phyloP scores from a whole-genome alignment of 2,113 vertebrate species.

The Rhinopomastus cyanomelas region DNA sequence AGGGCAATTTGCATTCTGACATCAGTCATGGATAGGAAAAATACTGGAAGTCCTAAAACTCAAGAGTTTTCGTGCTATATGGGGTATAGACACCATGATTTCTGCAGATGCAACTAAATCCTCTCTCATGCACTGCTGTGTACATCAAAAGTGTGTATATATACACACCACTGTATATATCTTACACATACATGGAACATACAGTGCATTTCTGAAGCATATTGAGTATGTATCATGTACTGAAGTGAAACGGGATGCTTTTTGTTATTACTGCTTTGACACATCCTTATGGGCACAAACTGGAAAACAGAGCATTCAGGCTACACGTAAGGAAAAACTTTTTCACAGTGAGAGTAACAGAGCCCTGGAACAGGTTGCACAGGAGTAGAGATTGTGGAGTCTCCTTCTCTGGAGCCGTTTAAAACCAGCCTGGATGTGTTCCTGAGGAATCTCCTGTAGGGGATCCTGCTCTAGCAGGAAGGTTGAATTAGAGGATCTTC shows the following conservation, averaged over 20 bases:
- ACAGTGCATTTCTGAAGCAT: neutral
- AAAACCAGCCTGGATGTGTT: no score
- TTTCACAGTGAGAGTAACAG: no score
- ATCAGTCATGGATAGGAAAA: neutral
- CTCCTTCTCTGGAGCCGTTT: no score
- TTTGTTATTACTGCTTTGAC: neutral
- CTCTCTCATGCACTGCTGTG: neutral
- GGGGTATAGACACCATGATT: neutral
- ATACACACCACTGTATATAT: no score
- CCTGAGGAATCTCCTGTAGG: no score
- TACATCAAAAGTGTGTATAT: neutral
- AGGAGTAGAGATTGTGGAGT: no score
- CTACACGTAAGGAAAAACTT: no score
- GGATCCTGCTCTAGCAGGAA: no score
- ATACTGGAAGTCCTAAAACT: neutral
- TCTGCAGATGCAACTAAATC: neutral
- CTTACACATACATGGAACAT: neutral
- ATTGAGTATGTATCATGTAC: neutral
- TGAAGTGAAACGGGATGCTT: neutral
- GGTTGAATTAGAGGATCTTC: no score
- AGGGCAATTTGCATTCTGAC: neutral
- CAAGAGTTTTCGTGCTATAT: neutral
- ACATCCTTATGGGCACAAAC: neutral
- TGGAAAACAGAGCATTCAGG: no score
- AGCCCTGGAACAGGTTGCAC: no score